These are phyloP conservation scores for Odocoileus virginianus DNA, from an alignment of 2,113 vertebrate genomes.

Conservation along the genomic window DNA sequence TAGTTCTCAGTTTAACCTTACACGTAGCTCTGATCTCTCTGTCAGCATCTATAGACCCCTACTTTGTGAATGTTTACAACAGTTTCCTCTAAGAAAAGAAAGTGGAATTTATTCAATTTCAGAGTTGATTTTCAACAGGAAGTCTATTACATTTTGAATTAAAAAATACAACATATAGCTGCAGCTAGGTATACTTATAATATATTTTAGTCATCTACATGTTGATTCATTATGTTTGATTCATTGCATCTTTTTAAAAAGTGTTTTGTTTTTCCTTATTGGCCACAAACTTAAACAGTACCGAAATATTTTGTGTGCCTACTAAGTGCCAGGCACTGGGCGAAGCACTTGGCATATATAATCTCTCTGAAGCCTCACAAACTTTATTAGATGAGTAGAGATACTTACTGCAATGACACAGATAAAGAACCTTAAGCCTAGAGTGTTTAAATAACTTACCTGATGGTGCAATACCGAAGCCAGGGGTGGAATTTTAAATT, in stretches of 20 bases:
- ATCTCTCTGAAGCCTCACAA: not conserved
- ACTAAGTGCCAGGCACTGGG: not conserved
- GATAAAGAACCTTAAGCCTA: not conserved
- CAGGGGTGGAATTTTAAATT: not conserved
- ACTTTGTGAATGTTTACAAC: not conserved
- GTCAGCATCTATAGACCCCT: not conserved
- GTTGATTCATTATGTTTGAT: not conserved
- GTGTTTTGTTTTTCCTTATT: not conserved
- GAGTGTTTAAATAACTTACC: not conserved
- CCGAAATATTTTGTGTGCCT: not conserved
- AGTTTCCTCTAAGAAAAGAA: not conserved
- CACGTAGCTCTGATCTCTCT: not conserved
- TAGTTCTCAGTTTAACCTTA: not conserved
- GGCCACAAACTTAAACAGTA: not conserved
- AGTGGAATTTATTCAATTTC: not conserved
- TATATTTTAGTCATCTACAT: not conserved
- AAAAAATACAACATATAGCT: not conserved
- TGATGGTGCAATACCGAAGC: not conserved
- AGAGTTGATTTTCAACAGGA: not conserved
- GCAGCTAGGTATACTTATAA: not conserved
- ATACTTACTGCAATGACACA: not conserved
- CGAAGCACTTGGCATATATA: not conserved
- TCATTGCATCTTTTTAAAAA: not conserved
- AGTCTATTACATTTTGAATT: not conserved
- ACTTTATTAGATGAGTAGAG: not conserved